Conservation (phyloP, 2,797 vertebrate species). For the Bothrops alternatus region DNA sequence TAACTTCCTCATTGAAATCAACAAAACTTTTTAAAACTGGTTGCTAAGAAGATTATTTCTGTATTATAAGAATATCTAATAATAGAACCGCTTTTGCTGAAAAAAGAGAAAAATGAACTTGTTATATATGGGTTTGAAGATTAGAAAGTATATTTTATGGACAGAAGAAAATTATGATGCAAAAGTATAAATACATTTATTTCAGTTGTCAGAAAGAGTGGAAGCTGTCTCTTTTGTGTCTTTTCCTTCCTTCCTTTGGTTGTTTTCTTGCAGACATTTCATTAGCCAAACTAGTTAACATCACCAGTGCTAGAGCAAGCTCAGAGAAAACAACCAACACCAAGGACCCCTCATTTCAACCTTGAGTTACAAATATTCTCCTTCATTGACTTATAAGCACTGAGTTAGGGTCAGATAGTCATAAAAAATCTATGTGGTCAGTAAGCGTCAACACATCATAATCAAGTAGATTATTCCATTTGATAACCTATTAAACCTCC, state of each 20-base stretch:
- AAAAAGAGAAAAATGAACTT: not conserved
- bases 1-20: not conserved
- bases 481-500: not conserved
- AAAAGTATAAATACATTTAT: not conserved
- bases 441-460: not conserved
- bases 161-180: not conserved
- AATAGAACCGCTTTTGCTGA: not conserved
- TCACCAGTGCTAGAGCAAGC: not conserved
- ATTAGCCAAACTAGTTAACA: not conserved
- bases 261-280: not conserved
- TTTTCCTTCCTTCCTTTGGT: not conserved
- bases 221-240: not conserved
- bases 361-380: not conserved
- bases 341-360: not conserved
- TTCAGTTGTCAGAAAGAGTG: not conserved
- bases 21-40: not conserved
- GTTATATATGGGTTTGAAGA: not conserved
- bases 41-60: not conserved
- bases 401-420: not conserved
- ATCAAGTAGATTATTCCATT: not conserved
- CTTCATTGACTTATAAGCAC: not conserved
- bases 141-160: not conserved
- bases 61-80: not conserved
- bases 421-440: not conserved
- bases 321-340: not conserved